phyloP scores from a whole-genome alignment of 2,888 invertebrate genomes.

The Agapostemon virescens region DNA sequence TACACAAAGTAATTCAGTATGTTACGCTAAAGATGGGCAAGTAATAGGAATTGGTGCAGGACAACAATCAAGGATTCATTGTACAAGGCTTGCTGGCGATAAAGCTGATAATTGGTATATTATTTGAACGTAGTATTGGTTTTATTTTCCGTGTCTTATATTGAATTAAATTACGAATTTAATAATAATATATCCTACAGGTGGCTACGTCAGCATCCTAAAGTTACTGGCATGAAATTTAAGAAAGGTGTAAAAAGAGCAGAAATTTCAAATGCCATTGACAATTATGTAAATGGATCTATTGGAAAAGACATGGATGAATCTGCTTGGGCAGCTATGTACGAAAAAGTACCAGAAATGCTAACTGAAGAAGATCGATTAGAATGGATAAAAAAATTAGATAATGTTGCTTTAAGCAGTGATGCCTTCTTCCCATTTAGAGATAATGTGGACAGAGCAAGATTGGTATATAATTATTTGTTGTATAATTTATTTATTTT shows the following conservation, averaged over 20 bases:
- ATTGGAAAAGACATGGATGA: conserved; percentile 93
- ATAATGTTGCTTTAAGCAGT: conserved; percentile 92
- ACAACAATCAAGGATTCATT: conserved; percentile 98
- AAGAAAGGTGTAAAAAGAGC: conserved; percentile 93
- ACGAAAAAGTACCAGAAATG: conserved; percentile 87
- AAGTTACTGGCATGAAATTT: conserved; percentile 91
- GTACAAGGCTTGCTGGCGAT: conserved; percentile 97
- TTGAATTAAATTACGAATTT: neutral
- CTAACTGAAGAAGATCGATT: conserved; percentile 86
- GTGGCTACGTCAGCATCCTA: conserved; percentile 97
- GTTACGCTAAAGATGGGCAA: conserved; percentile 96
- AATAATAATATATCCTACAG: conserved; percentile 75
- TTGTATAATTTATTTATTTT: conserved; percentile 9
- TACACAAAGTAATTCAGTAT: conserved; percentile 99
- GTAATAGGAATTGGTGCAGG: conserved; percentile 99
- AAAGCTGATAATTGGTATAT: conserved; percentile 96
- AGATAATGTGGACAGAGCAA: conserved; percentile 96
- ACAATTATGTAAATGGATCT: conserved; percentile 96
- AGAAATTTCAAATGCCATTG: conserved; percentile 96
- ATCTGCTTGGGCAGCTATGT: conserved; percentile 87
- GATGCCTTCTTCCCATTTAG: conserved; percentile 99
- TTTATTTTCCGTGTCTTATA: neutral
- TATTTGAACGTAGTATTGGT: neutral
- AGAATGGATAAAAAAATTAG: conserved; percentile 87
- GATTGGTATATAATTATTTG: conserved; percentile 84